A percentile compares a stretch with the other conserved stretches of the same genome.
These are phyloP conservation scores for Paragorgia papillata DNA, from an alignment of 92 coral and sea anemone species.

Conservation along the genomic window DNA sequence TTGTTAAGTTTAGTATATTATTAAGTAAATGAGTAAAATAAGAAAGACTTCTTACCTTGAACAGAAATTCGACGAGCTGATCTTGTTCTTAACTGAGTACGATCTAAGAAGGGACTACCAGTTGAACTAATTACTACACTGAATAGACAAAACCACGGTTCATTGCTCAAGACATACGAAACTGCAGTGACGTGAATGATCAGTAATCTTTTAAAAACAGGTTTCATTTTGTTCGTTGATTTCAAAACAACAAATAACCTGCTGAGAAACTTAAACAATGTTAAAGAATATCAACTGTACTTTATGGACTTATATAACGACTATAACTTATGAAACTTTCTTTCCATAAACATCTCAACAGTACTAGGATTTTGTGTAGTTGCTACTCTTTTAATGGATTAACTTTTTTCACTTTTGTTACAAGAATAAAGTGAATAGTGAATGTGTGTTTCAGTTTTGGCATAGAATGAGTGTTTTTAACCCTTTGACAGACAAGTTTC, in stretches of 20 bases:
- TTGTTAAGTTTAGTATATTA: not conserved
- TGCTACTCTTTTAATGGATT: too few species aligned
- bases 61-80: conserved; percentile 24
- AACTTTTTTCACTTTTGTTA: too few species aligned
- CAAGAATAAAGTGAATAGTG: too few species aligned
- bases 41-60: conserved; percentile 17
- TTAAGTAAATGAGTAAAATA: not conserved
- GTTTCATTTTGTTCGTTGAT: conserved; percentile 29
- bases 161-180: conserved; percentile 23
- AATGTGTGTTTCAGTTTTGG: too few species aligned
- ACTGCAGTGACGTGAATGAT: conserved; percentile 4
- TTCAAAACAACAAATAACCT: conserved; percentile 25
- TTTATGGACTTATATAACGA: not conserved
- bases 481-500: too few species aligned
- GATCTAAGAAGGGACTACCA: conserved; percentile 34
- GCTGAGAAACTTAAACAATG: conserved; percentile 21
- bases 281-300: not conserved
- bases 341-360: too few species aligned
- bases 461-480: too few species aligned
- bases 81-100: conserved; percentile 22
- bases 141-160: conserved; percentile 4
- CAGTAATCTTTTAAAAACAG: conserved; percentile 15
- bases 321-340: not conserved
- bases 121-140: conserved; percentile 22
- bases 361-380: too few species aligned